Percentiles rank a stretch among this genome's conserved stretches.
Evolutionary conservation across 2,888 invertebrate species (phyloP).

Genomic region (Pomacea canaliculata): DNA sequence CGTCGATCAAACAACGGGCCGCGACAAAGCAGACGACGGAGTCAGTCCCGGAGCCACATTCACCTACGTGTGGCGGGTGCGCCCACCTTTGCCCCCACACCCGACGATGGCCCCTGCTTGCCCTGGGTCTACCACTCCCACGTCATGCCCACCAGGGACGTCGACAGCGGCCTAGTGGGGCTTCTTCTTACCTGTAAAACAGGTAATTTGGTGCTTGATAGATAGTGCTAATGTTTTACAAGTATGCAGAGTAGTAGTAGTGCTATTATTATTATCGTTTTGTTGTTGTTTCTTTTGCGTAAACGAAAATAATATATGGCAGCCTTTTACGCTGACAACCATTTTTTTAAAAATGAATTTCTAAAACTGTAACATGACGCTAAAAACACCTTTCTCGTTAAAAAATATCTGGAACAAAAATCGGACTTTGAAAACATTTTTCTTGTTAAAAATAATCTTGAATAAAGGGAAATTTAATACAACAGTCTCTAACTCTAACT

Average conservation of each 20-base stretch:
- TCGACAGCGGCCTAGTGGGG: conserved; percentile 46
- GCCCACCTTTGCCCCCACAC: conserved; percentile 39
- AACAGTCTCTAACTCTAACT: too few relatives aligned
- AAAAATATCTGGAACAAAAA: too few relatives aligned
- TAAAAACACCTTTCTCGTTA: too few relatives aligned
- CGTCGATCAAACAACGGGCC: conserved; percentile 40
- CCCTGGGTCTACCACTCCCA: conserved; percentile 55
- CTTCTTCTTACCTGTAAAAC: conserved; percentile 35
- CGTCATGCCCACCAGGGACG: conserved; percentile 41
- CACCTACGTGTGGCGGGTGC: conserved; percentile 41
- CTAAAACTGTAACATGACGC: too few relatives aligned
- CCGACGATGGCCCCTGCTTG: conserved; percentile 45
- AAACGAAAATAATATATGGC: too few relatives aligned
- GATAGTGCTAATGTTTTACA: not conserved
- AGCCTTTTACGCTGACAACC: not conserved
- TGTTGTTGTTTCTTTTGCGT: too few relatives aligned
- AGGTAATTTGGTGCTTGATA: conserved; percentile 9
- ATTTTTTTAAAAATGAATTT: too few relatives aligned
- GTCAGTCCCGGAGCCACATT: conserved; percentile 37
- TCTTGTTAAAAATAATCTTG: too few relatives aligned
- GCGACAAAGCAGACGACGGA: conserved; percentile 42
- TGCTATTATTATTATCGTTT: not conserved
- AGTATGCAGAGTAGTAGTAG: not conserved
- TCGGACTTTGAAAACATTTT: too few relatives aligned
- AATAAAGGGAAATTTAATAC: too few relatives aligned